These are phyloP conservation scores for Echiichthys vipera DNA, from an alignment of 2,797 vertebrate species.

Conservation along the genomic window DNA sequence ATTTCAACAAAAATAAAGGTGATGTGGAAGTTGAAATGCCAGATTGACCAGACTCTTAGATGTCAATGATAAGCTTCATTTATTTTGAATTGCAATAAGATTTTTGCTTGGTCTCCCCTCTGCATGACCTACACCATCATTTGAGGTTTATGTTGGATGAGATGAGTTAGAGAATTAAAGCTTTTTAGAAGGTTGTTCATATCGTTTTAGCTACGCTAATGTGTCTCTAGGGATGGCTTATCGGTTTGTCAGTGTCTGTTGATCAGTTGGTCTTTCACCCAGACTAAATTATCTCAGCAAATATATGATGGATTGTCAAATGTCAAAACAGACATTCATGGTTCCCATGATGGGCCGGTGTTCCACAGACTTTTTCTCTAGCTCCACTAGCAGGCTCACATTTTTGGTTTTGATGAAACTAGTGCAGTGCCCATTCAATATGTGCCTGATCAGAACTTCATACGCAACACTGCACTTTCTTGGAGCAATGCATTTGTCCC, in stretches of 20 bases:
- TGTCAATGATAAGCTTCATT: conserved; percentile 19
- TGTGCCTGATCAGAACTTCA: no score
- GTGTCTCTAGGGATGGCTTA: no score
- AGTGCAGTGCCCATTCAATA: no score
- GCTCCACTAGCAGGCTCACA: background rate
- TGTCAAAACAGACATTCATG: background rate
- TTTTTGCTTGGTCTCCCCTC: conserved; percentile 12
- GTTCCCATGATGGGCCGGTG: background rate
- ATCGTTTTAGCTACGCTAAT: no score
- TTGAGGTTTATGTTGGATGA: background rate
- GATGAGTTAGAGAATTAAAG: conserved; percentile 21
- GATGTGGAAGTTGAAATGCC: conserved; percentile 36
- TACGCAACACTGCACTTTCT: no score
- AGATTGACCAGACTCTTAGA: conserved; percentile 8
- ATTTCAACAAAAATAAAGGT: conserved; percentile 40
- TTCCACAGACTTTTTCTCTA: background rate
- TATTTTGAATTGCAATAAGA: conserved; percentile 13
- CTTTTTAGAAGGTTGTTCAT: conserved; percentile 13
- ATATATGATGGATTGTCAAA: background rate
- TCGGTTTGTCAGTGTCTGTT: background rate
- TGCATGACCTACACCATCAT: conserved; percentile 12
- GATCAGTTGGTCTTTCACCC: background rate
- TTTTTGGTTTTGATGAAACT: conserved; percentile 4
- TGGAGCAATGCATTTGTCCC: no score
- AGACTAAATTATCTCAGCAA: conserved; percentile 16